Base-by-base conservation (phyloP, 2,888 invertebrate genomes). In the Brachyptera risi region DNA sequence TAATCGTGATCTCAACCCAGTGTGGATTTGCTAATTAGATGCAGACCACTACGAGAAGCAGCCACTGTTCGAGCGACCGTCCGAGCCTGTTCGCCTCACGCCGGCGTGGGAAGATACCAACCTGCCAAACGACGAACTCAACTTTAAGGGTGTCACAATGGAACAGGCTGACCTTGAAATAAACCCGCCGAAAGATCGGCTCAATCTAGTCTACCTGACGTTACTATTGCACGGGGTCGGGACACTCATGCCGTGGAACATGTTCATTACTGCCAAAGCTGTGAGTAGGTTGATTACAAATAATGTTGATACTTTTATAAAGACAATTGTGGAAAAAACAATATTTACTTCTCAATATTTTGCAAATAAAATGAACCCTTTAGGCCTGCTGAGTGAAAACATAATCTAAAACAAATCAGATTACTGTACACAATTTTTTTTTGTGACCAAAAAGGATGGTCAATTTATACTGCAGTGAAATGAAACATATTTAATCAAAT, bases 221-320 rank as follows among this genome's bases (percentile, higher is more conserved):
- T 83, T 98, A 73, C 68, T 97, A 67, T 80, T 97, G 56, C 96
- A 98, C 76, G 99, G 98, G 7, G 83, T 99, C 66, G 98, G 97
- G 42, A 89, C 92, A 0, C 81, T 91, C 63, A 95, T 95, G 80
- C 95, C 98, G 13, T 99, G 98, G 98, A 99, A 99, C 77, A 97
- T 97, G 96, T 97, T 99, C 75, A 96, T 99, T 73, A 99, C 92
- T 65, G 96, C 96, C 35, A 89, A 90, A 76, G 73, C 76, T 68
- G 90, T 90, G 78, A 83, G 85, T 79, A 19, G n/a, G 11, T 35
- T 26, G 23, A 31, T 31, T 7, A 31, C 11, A 31, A 31, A 7
- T 31, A 31, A 7, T 31, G 31, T 31, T 5, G 11, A 31, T 7
- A 31, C 31, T 31, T 31, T 31, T 31, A 31, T 31, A 11, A 31